phyloP scores from a whole-genome alignment of 2,888 invertebrate species.

The Empis livida region DNA sequence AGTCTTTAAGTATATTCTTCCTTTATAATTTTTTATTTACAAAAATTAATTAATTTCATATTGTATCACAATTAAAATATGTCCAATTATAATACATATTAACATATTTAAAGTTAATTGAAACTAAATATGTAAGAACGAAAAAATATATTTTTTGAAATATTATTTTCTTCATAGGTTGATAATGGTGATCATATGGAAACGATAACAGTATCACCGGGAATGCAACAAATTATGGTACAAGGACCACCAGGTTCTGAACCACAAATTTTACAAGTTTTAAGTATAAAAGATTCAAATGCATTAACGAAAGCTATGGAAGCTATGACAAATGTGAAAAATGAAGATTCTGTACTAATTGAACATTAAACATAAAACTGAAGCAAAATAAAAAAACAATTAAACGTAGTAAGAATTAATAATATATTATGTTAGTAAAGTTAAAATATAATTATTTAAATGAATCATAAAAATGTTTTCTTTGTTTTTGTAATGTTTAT shows the following conservation, averaged over 20 bases:
- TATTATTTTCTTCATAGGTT: slow-evolving; percentile 43
- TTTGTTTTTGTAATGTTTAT: too few relatives aligned
- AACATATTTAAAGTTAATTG: slow-evolving; percentile 1
- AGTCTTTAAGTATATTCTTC: too few relatives aligned
- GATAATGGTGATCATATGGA: slow-evolving; percentile 66
- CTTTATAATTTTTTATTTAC: too few relatives aligned
- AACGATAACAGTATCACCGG: slow-evolving; percentile 61
- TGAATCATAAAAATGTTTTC: too few relatives aligned
- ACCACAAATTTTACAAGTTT: slow-evolving; percentile 67
- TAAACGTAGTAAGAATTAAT: too few relatives aligned
- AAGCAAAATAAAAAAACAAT: neutral
- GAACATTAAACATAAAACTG: slow-evolving; percentile 24
- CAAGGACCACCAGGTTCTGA: slow-evolving; percentile 54
- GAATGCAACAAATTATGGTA: slow-evolving; percentile 74
- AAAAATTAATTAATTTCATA: too few relatives aligned
- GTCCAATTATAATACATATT: too few relatives aligned
- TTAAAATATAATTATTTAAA: too few relatives aligned
- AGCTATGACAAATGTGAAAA: slow-evolving; percentile 51
- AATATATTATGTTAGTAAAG: too few relatives aligned
- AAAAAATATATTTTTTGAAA: too few relatives aligned
- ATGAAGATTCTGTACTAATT: slow-evolving; percentile 47
- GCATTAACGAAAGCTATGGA: slow-evolving; percentile 71
- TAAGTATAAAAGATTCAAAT: slow-evolving; percentile 74
- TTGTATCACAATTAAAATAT: too few relatives aligned
- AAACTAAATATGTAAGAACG: too few relatives aligned